phyloP scores from a whole-genome alignment of 2,113 vertebrate genomes.

The Phyllostomus discolor region DNA sequence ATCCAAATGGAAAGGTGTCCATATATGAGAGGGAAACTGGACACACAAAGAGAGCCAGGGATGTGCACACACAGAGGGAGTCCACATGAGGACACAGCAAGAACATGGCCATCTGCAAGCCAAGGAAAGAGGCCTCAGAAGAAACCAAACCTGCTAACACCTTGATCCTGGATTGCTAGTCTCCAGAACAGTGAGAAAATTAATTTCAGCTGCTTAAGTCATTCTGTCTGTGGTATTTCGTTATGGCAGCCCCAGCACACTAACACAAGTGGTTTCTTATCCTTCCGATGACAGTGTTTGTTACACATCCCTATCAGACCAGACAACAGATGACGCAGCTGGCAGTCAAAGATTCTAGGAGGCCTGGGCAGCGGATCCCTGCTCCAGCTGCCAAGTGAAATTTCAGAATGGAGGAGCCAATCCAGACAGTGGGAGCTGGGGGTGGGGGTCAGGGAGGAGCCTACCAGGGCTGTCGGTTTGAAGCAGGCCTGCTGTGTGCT shows the following conservation, averaged over 20 bases:
- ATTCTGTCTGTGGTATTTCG: neutral
- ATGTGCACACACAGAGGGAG: neutral
- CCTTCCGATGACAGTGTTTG: neutral
- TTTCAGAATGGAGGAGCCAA: neutral
- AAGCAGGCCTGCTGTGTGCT: neutral
- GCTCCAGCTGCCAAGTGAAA: neutral
- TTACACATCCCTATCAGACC: neutral
- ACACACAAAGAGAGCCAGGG: neutral
- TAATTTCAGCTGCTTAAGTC: neutral
- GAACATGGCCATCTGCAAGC: neutral
- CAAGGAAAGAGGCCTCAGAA: neutral
- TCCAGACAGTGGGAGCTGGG: neutral
- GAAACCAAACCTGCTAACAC: neutral
- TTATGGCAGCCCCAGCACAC: neutral
- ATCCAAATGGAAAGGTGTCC: neutral
- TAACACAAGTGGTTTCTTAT: neutral
- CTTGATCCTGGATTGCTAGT: neutral
- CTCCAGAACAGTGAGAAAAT: neutral
- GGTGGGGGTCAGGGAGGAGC: neutral
- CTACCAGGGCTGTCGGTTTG: neutral
- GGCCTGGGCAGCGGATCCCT: neutral
- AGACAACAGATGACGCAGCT: neutral
- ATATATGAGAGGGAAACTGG: neutral
- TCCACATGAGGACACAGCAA: accelerated
- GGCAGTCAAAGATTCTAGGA: neutral